A percentile compares a stretch with the other conserved stretches of the same genome.
Conservation (phyloP, 2,888 invertebrate species). For the Hyposoter dolosus region DNA sequence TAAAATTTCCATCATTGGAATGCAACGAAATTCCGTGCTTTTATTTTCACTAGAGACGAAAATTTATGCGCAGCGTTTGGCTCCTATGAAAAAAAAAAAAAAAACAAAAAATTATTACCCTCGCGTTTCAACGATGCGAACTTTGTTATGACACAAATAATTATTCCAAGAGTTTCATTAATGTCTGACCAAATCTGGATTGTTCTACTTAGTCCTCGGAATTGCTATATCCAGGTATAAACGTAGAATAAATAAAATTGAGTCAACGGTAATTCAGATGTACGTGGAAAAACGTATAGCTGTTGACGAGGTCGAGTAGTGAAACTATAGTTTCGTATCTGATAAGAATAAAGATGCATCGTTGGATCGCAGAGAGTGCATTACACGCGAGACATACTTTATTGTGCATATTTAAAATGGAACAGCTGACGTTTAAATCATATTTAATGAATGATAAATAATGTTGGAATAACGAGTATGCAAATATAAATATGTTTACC, state of each 20-base stretch:
- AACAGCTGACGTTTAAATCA: conserved; percentile 21
- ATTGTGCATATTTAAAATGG: background rate
- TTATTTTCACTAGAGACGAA: too few relatives aligned
- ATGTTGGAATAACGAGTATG: background rate
- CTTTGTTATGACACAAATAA: background rate
- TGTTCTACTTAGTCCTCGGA: background rate
- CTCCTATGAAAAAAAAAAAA: too few relatives aligned
- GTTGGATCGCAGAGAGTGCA: conserved; percentile 24
- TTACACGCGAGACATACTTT: conserved; percentile 27
- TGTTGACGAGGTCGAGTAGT: background rate
- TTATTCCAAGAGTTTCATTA: background rate
- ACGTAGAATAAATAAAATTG: background rate
- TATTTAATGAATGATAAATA: conserved; percentile 26
- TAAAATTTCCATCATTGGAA: too few relatives aligned
- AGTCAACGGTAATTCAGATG: background rate
- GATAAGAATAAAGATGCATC: background rate
- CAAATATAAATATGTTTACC: background rate
- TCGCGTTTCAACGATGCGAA: too few relatives aligned
- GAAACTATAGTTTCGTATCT: conserved; percentile 7
- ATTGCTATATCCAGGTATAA: background rate
- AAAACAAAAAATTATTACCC: too few relatives aligned
- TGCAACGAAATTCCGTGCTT: too few relatives aligned
- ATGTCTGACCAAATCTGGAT: background rate
- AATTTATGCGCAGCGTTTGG: too few relatives aligned
- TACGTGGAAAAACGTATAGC: background rate